Conservation (phyloP, 1,140 invertebrate genomes). For the Ceratosolen solmsi region DNA sequence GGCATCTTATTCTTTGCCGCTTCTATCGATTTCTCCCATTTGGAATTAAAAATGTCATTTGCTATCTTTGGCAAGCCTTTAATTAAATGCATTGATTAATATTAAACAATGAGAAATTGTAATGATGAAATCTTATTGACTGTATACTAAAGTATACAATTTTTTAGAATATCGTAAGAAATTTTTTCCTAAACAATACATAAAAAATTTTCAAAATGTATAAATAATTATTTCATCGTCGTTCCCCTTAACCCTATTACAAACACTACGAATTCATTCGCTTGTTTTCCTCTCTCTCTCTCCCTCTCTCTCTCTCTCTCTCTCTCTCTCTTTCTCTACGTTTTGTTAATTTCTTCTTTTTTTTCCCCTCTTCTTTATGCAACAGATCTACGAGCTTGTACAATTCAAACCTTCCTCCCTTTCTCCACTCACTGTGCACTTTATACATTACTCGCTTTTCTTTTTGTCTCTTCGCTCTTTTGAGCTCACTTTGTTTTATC, state of each 20-base stretch:
- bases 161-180: not conserved
- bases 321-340: not conserved
- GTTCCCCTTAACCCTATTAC: not conserved
- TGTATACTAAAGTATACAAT: no score
- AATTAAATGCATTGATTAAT: not conserved
- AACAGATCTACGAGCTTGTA: not conserved
- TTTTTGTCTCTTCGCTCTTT: conserved; percentile 28
- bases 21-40: not conserved
- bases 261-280: not conserved
- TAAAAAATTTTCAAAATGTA: not conserved
- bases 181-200: not conserved
- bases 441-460: conserved; percentile 14
- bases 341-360: not conserved
- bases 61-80: not conserved
- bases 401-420: not conserved
- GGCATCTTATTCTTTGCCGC: not conserved
- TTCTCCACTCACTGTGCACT: not conserved
- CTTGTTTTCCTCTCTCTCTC: not conserved
- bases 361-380: not conserved
- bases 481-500: conserved; percentile 11
- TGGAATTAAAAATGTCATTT: not conserved
- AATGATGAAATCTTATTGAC: no score
- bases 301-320: conserved; percentile 1
- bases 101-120: no score
- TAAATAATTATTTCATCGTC: not conserved